Conservation (phyloP, 2,888 invertebrate species). For the Gastracanthus pulcherrimus region DNA sequence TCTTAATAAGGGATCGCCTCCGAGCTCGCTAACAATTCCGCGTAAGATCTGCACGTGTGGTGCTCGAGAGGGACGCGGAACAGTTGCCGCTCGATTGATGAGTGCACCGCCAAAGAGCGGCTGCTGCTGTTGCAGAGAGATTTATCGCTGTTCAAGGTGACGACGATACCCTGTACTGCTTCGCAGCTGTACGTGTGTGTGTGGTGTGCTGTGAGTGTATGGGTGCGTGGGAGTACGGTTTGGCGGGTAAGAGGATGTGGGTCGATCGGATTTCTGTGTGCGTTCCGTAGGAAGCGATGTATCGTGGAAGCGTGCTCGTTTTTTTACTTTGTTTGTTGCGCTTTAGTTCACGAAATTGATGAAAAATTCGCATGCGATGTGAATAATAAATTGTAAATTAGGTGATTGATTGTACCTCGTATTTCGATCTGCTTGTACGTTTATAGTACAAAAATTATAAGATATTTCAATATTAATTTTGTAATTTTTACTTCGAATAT, state of each 20-base stretch:
- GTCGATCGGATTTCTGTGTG: not conserved
- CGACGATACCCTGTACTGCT: conserved; percentile 6
- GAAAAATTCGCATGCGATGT: too few relatives aligned
- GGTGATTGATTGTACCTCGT: too few relatives aligned
- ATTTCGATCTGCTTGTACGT: too few relatives aligned
- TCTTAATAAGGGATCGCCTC: conserved; percentile 66
- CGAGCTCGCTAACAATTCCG: conserved; percentile 19
- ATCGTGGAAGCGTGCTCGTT: not conserved
- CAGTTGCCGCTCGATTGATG: conserved; percentile 34
- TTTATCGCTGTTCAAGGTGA: conserved; percentile 40
- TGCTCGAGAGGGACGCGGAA: not conserved
- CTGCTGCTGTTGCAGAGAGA: not conserved
- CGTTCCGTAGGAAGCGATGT: not conserved
- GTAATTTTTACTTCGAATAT: too few relatives aligned
- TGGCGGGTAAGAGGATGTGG: conserved; percentile 4
- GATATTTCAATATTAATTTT: too few relatives aligned
- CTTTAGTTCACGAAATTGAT: too few relatives aligned
- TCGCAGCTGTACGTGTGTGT: not conserved
- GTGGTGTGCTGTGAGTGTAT: not conserved
- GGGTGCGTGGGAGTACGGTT: not conserved
- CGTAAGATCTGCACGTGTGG: not conserved
- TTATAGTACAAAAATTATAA: too few relatives aligned
- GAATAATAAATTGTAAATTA: too few relatives aligned
- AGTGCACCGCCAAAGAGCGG: too few relatives aligned
- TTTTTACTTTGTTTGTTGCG: not conserved